These are phyloP conservation scores for Perodicticus potto DNA, from an alignment of 2,797 vertebrate species.

Conservation along the genomic window DNA sequence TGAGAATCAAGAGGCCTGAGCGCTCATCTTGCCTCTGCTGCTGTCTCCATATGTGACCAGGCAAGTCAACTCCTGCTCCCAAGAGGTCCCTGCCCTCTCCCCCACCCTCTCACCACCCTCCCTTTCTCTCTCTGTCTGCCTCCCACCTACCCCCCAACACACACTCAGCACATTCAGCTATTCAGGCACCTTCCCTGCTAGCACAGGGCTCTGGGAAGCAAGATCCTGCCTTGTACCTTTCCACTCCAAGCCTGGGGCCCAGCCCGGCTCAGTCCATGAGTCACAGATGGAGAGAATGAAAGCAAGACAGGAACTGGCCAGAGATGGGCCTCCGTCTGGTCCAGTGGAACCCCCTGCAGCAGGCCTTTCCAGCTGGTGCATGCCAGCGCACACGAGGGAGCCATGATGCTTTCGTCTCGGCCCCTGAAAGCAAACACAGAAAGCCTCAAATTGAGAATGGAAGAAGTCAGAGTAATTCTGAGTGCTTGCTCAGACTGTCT, in stretches of 20 bases:
- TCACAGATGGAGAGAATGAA: background rate
- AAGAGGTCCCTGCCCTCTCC: too few relatives aligned
- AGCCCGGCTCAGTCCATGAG: background rate
- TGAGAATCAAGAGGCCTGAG: background rate
- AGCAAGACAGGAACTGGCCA: background rate
- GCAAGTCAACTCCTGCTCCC: background rate
- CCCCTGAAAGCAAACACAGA: background rate
- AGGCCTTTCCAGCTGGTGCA: background rate
- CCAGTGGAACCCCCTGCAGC: background rate
- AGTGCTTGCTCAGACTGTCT: fast-evolving
- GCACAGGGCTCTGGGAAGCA: background rate
- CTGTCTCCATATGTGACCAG: background rate
- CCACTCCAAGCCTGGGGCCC: background rate
- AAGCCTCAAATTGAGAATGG: background rate
- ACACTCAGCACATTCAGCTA: background rate
- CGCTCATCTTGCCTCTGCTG: background rate
- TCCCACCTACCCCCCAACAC: too few relatives aligned
- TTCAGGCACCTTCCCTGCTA: background rate
- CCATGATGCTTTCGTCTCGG: background rate
- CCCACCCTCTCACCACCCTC: background rate
- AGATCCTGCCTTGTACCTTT: background rate
- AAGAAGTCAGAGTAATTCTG: background rate
- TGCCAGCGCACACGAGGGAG: background rate
- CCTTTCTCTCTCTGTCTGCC: background rate
- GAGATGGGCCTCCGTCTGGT: fast-evolving